Evolutionary conservation across 2,888 invertebrate species (phyloP).

Genomic region (Habroteleia sp.): DNA sequence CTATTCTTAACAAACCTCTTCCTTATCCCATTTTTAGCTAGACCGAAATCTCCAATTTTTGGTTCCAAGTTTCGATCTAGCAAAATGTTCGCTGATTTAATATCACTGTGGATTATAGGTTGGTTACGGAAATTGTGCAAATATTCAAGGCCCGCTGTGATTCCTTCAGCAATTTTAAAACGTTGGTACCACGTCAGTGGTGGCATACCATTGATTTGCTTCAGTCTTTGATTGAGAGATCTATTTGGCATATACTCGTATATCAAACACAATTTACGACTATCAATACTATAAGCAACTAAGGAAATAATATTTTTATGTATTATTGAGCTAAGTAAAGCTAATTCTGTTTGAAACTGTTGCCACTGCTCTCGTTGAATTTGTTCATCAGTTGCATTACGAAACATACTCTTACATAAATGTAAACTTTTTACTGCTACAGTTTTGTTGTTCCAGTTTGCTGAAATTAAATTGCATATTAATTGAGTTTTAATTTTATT

Average conservation of each 20-base stretch:
- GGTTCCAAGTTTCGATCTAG: slow-evolving; percentile 91
- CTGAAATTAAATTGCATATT: too few relatives aligned
- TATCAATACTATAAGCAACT: too few relatives aligned
- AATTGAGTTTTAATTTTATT: too few relatives aligned
- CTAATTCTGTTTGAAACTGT: too few relatives aligned
- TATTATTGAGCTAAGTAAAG: too few relatives aligned
- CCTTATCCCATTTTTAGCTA: not conserved
- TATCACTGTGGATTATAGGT: slow-evolving; percentile 95
- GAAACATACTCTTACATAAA: too few relatives aligned
- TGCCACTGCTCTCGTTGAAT: too few relatives aligned
- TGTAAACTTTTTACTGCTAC: too few relatives aligned
- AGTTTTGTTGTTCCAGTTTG: too few relatives aligned
- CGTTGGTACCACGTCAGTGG: not conserved
- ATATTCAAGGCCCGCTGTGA: slow-evolving; percentile 87
- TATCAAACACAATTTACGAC: too few relatives aligned
- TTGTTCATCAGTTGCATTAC: too few relatives aligned
- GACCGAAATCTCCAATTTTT: slow-evolving; percentile 83
- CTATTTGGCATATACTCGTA: not conserved
- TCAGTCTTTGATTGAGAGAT: not conserved
- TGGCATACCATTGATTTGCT: not conserved
- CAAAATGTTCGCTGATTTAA: slow-evolving; percentile 95
- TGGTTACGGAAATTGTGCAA: slow-evolving; percentile 89
- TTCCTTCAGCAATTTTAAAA: not conserved
- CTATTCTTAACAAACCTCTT: not conserved
- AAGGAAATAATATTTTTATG: too few relatives aligned